phyloP scores from a whole-genome alignment of 2,113 vertebrate species.

The Tinamus guttatus region DNA sequence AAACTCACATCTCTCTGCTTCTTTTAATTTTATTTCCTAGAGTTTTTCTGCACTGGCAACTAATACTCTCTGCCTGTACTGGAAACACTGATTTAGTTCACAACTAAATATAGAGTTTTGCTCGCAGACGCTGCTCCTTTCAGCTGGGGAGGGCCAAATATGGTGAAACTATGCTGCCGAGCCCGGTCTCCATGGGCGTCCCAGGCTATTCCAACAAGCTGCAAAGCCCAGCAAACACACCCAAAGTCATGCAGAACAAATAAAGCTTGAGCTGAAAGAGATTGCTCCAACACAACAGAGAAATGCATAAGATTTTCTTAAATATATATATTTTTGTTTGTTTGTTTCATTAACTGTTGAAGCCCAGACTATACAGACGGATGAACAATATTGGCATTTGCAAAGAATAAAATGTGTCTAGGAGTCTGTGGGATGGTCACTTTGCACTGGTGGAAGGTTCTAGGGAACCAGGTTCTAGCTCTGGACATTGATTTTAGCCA shows the following conservation, averaged over 20 bases:
- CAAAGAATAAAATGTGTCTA: neutral
- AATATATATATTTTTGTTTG: too few species aligned
- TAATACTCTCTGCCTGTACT: neutral
- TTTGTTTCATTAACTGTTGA: neutral
- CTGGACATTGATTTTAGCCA: neutral
- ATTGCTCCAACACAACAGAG: neutral
- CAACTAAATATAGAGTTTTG: conserved; percentile 40
- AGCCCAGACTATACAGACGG: neutral
- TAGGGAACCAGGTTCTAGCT: too few species aligned
- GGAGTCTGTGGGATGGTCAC: neutral
- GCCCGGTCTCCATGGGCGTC: neutral
- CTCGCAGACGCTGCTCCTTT: neutral
- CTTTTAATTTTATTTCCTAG: neutral
- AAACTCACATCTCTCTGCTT: neutral
- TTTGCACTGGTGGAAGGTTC: too few species aligned
- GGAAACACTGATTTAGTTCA: neutral
- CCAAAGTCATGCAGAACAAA: neutral
- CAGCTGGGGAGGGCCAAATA: conserved; percentile 36
- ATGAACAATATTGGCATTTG: neutral
- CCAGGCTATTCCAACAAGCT: neutral
- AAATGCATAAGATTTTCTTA: neutral
- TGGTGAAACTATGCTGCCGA: conserved; percentile 44
- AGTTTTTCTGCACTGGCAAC: neutral
- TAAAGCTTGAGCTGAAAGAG: neutral
- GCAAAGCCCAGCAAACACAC: neutral